Base-by-base conservation (phyloP, 2,797 vertebrate genomes). In the Thamnophis elegans region DNA sequence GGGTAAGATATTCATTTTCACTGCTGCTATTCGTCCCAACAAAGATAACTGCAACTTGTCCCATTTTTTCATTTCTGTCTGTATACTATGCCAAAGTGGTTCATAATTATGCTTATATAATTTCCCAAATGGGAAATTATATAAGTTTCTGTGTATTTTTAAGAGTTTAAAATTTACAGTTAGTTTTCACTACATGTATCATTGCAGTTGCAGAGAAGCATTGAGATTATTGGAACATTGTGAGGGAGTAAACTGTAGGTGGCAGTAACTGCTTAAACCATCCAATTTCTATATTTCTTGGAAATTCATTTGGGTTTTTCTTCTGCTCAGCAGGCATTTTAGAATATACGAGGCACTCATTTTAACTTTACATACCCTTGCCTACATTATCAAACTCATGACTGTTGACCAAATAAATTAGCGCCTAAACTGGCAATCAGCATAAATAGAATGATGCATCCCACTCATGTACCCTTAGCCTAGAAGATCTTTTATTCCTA, bases 181-280 rank as follows among this genome's bases (percentile, higher is more conserved):
- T 42, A 28, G 5, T 92, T 73, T 78, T 88, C 32, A 88, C 53
- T 58, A 47, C 91, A 91, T 88, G 13, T 73, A 28, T 54, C 36
- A 88, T 91, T 88, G 78, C 59, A 28, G 11, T 82, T 88, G 65
- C 25, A 78, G 87, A 85, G 65, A 11, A 51, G 53, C 42, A 88
- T 13, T 82, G 91, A 92, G 26, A 58, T n/a, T 59, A 28, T 28
- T 82, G 87, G 68, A 92, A 92, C 87, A 92, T 92, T 92, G 28
- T 92, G 87, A 88, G 36, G 87, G 91, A 60, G 91, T 82, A 36
- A 88, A 51, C 54, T 47, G 53, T 78, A 20, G 88, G 87, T 73
- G 53, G 51, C 65, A 82, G 87, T 22, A 68, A 88, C 51, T 26
- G 51, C 58, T 88, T 73, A 58, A 88, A 78, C 20, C 54, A 73